Percentiles rank a stretch among this genome's conserved stretches.
phyloP scores from a whole-genome alignment of 2,113 vertebrate species.

The Bufo gargarizans region DNA sequence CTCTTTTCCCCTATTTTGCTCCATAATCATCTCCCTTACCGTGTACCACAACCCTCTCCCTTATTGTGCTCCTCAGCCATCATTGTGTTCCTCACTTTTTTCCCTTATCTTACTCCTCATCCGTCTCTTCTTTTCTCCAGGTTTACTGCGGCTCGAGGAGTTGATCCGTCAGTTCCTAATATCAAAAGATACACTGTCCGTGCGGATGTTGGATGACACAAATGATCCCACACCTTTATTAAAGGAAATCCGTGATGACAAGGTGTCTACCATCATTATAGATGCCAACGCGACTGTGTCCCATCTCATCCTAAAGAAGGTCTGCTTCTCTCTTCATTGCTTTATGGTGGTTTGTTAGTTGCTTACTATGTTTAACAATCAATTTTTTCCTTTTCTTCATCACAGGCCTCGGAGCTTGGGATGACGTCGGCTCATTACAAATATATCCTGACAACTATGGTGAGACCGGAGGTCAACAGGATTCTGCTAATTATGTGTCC shows the following conservation, averaged over 20 bases:
- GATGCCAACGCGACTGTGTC: conserved; percentile 87
- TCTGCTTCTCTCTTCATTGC: conserved; percentile 17
- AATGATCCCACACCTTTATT: conserved; percentile 84
- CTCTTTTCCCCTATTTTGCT: too few relatives aligned
- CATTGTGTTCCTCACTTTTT: too few relatives aligned
- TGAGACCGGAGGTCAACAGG: conserved; percentile 66
- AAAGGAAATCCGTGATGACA: conserved; percentile 91
- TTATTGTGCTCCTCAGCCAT: too few relatives aligned
- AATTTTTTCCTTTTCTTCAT: neutral
- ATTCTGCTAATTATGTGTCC: neutral
- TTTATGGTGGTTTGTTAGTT: neutral
- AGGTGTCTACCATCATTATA: conserved; percentile 89
- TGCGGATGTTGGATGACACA: conserved; percentile 85
- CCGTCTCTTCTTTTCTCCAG: conserved; percentile 62
- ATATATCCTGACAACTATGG: conserved; percentile 93
- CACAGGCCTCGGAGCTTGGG: conserved; percentile 83
- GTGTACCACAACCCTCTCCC: too few relatives aligned
- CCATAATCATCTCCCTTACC: too few relatives aligned
- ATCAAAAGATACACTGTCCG: conserved; percentile 85
- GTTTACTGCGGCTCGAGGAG: conserved; percentile 86
- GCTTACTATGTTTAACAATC: neutral
- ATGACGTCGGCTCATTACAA: conserved; percentile 93
- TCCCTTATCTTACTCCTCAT: too few relatives aligned
- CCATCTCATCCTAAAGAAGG: conserved; percentile 87
- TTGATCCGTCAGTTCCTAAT: conserved; percentile 87